Conservation (phyloP, 2,888 invertebrate species). For the Luperina nickerlii region DNA sequence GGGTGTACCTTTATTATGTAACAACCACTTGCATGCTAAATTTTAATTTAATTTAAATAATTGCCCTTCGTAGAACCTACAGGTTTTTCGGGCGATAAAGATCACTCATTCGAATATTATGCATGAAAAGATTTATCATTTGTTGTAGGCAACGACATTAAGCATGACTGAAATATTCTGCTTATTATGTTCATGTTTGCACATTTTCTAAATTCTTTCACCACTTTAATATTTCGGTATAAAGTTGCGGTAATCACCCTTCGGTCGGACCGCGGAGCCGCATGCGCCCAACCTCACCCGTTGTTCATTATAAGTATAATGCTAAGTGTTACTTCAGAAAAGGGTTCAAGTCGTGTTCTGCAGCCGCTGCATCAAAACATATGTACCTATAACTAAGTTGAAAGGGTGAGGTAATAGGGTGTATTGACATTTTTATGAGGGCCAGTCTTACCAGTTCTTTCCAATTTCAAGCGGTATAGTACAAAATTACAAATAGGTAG, state of each 20-base stretch:
- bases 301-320: background rate
- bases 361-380: conserved; percentile 9
- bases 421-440: background rate
- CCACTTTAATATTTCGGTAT: background rate
- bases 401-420: background rate
- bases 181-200: conserved; percentile 18
- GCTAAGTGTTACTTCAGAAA: conserved; percentile 12
- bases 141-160: background rate
- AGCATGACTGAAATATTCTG: conserved; percentile 39
- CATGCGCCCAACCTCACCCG: conserved; percentile 1
- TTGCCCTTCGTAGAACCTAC: conserved; percentile 5
- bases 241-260: background rate
- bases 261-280: background rate
- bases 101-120: conserved; percentile 64
- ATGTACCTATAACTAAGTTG: background rate
- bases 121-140: conserved; percentile 42
- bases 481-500: background rate
- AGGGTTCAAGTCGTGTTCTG: conserved; percentile 4
- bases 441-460: background rate
- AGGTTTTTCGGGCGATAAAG: conserved; percentile 14
- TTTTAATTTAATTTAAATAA: conserved; percentile 19
- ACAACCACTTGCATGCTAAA: conserved; percentile 39
- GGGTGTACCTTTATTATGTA: conserved; percentile 9
- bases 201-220: conserved; percentile 17
- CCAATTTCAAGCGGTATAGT: background rate